A percentile compares a stretch with the other conserved stretches of the same genome.
Conservation (phyloP, 2,888 invertebrate genomes). For the Thymelicus lineola region DNA sequence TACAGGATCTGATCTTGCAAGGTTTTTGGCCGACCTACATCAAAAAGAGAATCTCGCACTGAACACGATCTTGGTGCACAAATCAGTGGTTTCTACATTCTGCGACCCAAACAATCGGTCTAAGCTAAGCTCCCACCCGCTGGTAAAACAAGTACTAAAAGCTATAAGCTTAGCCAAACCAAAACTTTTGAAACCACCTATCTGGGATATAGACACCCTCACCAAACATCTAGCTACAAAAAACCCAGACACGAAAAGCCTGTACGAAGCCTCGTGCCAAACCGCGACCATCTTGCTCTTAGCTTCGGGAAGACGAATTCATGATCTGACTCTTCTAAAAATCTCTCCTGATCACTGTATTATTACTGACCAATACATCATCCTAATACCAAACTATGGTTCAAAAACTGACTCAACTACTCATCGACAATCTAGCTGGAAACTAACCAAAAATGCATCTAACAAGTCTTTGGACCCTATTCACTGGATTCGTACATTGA, state of each 20-base stretch:
- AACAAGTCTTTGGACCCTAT: neutral
- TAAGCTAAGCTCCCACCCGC: too few relatives aligned
- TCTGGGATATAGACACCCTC: neutral
- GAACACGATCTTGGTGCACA: too few relatives aligned
- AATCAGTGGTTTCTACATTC: too few relatives aligned
- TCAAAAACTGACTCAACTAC: neutral
- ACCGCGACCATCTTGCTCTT: too few relatives aligned
- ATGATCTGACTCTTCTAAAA: too few relatives aligned
- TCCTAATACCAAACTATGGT: neutral
- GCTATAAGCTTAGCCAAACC: conserved; percentile 9
- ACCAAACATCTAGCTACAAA: neutral
- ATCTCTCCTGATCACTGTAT: too few relatives aligned
- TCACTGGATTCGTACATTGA: neutral
- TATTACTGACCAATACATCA: too few relatives aligned
- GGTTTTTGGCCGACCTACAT: neutral
- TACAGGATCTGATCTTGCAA: neutral
- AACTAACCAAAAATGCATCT: neutral
- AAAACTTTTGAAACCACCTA: neutral
- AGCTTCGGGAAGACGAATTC: too few relatives aligned
- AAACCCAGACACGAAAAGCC: too few relatives aligned
- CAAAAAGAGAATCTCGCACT: neutral
- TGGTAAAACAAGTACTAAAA: too few relatives aligned
- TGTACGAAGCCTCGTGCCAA: too few relatives aligned
- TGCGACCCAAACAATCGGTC: too few relatives aligned
- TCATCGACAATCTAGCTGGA: neutral